These are phyloP conservation scores for Hiodon alosoides DNA, from an alignment of 2,113 vertebrate genomes.

Conservation along the genomic window DNA sequence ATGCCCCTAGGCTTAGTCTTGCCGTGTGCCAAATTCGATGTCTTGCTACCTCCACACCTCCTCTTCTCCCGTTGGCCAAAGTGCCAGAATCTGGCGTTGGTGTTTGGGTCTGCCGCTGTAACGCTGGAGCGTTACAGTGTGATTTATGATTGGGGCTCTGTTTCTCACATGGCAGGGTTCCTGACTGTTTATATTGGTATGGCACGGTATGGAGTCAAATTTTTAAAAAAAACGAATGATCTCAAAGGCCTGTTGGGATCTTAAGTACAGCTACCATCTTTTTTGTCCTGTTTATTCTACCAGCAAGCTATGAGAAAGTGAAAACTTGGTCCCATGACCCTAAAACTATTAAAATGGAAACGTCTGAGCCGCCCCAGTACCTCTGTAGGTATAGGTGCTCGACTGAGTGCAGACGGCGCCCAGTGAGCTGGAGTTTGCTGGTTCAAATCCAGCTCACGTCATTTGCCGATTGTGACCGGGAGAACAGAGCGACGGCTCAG, in stretches of 20 bases:
- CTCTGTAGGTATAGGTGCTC: no score
- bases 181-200: conserved; percentile 14
- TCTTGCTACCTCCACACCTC: neutral
- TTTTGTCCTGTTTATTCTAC: neutral
- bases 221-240: neutral
- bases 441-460: no score
- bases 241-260: neutral
- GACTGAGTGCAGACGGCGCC: no score
- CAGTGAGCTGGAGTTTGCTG: no score
- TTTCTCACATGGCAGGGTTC: neutral
- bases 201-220: conserved; percentile 3
- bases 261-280: neutral
- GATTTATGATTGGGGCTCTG: conserved; percentile 22
- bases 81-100: conserved; percentile 1
- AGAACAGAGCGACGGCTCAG: no score
- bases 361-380: neutral
- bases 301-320: neutral
- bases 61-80: neutral
- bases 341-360: conserved; percentile 1
- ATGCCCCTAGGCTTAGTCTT: conserved; percentile 27
- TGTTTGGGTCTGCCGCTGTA: conserved; percentile 14
- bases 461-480: no score
- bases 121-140: neutral
- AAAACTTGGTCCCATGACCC: conserved; percentile 2
- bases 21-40: conserved; percentile 15